Percentiles rank a stretch among this genome's conserved stretches.
phyloP scores from a whole-genome alignment of 2,797 vertebrate genomes.

The Urophycis tenuis region DNA sequence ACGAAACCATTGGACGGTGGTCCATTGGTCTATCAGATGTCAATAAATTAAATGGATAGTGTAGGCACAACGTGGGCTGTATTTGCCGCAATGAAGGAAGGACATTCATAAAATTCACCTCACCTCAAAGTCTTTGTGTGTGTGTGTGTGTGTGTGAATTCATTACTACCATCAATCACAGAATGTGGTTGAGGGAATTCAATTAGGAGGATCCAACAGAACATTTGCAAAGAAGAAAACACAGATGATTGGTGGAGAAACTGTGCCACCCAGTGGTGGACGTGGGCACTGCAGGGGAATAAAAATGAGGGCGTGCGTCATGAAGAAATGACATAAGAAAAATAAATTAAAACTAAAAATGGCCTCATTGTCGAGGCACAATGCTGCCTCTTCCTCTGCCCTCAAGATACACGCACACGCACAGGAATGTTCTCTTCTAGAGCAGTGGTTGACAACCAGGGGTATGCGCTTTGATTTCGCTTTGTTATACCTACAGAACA shows the following conservation, averaged over 20 bases:
- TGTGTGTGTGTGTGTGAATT: slow-evolving; percentile 48
- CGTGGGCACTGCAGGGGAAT: not conserved
- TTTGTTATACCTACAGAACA: not conserved
- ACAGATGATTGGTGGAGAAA: slow-evolving; percentile 60
- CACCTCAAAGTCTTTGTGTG: slow-evolving; percentile 28
- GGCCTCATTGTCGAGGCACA: not conserved
- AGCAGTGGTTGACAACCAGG: no score
- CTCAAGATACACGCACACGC: not conserved
- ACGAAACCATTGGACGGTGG: slow-evolving; percentile 11
- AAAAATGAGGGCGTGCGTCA: not conserved
- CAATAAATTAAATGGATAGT: slow-evolving; percentile 38
- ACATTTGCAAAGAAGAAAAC: slow-evolving; percentile 21
- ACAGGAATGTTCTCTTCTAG: no score
- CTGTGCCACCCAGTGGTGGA: slow-evolving; percentile 64
- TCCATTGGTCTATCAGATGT: slow-evolving; percentile 17
- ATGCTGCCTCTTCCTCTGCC: not conserved
- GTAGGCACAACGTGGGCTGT: slow-evolving; percentile 34
- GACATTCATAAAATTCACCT: slow-evolving; percentile 61
- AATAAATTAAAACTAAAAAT: not conserved
- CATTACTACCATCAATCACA: slow-evolving; percentile 71
- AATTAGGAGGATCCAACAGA: slow-evolving; percentile 53
- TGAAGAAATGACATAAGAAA: slow-evolving; percentile 1
- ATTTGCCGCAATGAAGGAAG: slow-evolving; percentile 42
- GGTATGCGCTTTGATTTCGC: not conserved
- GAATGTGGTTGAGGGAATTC: slow-evolving; percentile 58